Conservation (phyloP, 2,888 invertebrate genomes). For the Norana najaformis region DNA sequence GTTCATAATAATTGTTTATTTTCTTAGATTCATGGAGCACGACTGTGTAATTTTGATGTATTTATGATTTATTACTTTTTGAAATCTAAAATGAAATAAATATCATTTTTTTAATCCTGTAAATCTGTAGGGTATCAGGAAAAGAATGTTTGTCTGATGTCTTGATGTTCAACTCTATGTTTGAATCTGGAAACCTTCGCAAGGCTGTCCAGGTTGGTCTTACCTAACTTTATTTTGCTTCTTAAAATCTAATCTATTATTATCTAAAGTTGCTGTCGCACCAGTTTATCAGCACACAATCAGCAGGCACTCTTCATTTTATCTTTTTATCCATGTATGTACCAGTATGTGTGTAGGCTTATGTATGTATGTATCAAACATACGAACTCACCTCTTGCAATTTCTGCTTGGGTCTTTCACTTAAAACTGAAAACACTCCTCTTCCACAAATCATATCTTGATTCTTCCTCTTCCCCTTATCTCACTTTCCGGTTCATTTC, state of each 20-base stretch:
- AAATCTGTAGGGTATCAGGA: constrained; percentile 1
- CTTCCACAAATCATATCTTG: too few species aligned
- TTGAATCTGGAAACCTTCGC: constrained; percentile 83
- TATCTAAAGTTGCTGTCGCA: neutral
- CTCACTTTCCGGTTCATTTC: too few species aligned
- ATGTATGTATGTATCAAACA: too few species aligned
- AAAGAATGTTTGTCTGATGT: constrained; percentile 53
- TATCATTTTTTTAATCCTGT: neutral
- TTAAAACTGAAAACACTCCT: too few species aligned
- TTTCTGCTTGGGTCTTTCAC: too few species aligned
- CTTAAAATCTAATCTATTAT: neutral
- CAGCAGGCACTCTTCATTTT: neutral
- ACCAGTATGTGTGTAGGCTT: too few species aligned
- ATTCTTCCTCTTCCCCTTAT: too few species aligned
- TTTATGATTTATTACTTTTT: neutral
- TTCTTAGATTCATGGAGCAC: neutral
- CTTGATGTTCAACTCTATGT: constrained; percentile 79
- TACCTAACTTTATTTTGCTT: too few species aligned
- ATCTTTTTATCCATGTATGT: too few species aligned
- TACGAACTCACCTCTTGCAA: too few species aligned
- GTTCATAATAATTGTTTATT: too few species aligned
- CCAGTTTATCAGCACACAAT: neutral
- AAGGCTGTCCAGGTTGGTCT: constrained; percentile 78
- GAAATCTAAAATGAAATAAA: constrained; percentile 31
- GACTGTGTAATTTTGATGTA: neutral